Evolutionary conservation across 2,113 vertebrate species (phyloP).

Genomic region (Sturnus vulgaris): DNA sequence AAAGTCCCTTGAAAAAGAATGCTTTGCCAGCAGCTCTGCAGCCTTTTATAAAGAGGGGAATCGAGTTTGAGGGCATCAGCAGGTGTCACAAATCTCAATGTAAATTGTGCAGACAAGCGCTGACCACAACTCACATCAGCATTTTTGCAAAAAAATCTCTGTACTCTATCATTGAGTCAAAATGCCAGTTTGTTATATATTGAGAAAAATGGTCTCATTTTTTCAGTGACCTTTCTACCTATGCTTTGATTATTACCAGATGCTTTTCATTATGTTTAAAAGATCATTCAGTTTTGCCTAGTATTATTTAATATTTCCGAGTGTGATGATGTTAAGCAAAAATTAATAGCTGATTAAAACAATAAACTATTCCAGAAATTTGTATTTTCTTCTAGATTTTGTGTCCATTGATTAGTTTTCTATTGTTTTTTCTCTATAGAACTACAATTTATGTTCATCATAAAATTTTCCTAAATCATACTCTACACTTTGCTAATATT

Average conservation of each 20-base stretch:
- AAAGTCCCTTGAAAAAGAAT: neutral
- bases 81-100: constrained; percentile 2
- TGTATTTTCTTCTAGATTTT: neutral
- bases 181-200: neutral
- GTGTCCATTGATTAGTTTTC: neutral
- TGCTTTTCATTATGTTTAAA: neutral
- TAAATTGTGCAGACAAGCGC: constrained; percentile 18
- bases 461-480: neutral
- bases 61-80: neutral
- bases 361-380: neutral
- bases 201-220: neutral
- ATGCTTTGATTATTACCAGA: neutral
- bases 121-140: constrained; percentile 33
- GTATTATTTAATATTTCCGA: neutral
- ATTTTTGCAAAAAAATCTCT: neutral
- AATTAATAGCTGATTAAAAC: neutral
- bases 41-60: neutral
- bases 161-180: neutral
- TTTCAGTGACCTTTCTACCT: neutral
- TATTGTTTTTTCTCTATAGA: neutral
- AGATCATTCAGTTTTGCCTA: neutral
- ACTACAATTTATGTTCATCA: neutral
- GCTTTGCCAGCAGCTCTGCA: constrained; percentile 30
- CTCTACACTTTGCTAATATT: neutral
- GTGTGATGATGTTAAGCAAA: neutral